phyloP scores from a whole-genome alignment of 1,140 invertebrate genomes.

The Elymnias hypermnestra region DNA sequence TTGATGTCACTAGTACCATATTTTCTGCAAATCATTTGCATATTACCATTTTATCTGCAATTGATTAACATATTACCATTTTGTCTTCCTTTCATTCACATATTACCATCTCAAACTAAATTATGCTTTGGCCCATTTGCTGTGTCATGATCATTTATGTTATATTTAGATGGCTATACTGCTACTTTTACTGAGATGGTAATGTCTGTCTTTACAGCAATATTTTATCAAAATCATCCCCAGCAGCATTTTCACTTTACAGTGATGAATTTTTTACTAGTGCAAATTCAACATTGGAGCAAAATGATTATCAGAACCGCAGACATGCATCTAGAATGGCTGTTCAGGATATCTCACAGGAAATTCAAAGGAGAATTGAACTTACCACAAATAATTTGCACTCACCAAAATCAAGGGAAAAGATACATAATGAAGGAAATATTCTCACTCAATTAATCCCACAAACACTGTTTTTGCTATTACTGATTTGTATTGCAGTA shows the following conservation, averaged over 20 bases:
- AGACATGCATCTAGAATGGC: slow-evolving; percentile 6
- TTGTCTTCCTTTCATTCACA: background rate
- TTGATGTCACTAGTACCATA: background rate
- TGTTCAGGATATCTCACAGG: slow-evolving; percentile 3
- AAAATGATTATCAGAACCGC: slow-evolving; percentile 9
- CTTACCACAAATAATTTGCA: background rate
- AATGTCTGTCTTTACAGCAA: slow-evolving; percentile 54
- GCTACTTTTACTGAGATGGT: slow-evolving; percentile 35
- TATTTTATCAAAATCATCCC: slow-evolving; percentile 50
- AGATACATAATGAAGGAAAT: too few species aligned
- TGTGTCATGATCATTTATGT: background rate
- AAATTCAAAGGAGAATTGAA: background rate
- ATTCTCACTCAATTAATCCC: slow-evolving; percentile 1
- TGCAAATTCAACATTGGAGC: background rate
- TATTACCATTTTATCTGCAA: background rate
- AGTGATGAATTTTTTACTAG: slow-evolving; percentile 35
- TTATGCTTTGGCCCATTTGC: slow-evolving; percentile 6
- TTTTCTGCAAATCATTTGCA: slow-evolving; percentile 4
- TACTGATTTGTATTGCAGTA: background rate
- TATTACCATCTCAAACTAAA: slow-evolving; percentile 24
- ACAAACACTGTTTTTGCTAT: background rate
- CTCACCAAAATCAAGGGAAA: too few species aligned
- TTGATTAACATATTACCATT: background rate
- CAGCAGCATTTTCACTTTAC: slow-evolving; percentile 42
- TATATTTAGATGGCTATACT: background rate